These are phyloP conservation scores for Aythya baeri DNA, from an alignment of 2,113 vertebrate genomes.

Conservation along the genomic window DNA sequence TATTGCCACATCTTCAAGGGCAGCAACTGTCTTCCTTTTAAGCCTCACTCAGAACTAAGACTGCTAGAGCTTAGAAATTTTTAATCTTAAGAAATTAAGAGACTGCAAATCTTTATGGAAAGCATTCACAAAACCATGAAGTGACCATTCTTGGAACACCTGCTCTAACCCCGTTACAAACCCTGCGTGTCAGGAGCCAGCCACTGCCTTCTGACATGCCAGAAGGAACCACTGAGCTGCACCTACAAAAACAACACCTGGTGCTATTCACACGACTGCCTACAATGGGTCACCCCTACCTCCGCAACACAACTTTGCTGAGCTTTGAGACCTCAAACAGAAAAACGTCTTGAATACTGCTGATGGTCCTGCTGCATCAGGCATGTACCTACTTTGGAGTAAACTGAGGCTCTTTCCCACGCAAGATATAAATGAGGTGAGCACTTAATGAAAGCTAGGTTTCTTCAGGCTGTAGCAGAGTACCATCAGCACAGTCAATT, in stretches of 20 bases:
- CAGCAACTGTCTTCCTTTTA: not conserved
- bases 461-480: not conserved
- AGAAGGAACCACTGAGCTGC: accelerated
- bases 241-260: not conserved
- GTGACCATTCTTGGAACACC: not conserved
- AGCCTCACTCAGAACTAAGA: not conserved
- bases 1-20: not conserved
- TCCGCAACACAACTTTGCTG: not conserved
- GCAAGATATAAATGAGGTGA: not conserved
- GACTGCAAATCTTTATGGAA: not conserved
- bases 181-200: not conserved
- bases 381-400: not conserved
- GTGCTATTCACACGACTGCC: not conserved
- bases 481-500: not conserved
- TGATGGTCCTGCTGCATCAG: not conserved
- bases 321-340: not conserved
- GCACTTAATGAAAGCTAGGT: not conserved
- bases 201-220: not conserved
- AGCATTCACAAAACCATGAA: not conserved
- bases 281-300: not conserved
- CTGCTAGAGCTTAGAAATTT: not conserved
- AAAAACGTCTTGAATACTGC: not conserved
- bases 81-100: not conserved
- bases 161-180: not conserved
- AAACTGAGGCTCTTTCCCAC: not conserved